Evolutionary conservation across 2,888 invertebrate species (phyloP), one percentile per base, ranked within the genome.

Genomic region (Octonoba sinensis): DNA sequence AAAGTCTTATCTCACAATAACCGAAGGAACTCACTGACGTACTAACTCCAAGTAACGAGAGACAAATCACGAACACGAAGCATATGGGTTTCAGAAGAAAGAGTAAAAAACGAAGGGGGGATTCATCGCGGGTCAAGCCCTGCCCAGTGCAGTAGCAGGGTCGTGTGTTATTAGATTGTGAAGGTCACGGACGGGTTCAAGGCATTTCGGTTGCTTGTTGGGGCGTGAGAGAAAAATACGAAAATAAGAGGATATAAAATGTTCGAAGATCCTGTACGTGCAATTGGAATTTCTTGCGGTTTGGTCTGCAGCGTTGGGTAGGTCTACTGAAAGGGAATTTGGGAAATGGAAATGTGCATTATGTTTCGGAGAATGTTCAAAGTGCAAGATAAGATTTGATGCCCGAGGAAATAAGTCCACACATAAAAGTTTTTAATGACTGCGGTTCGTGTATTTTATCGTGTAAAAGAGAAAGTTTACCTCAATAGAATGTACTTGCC

Each of bases 81-180:
- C 36, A 36, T 36, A 36, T 36, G 36, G 36, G 36, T 36, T 36
- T 36, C 36, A 36, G 36, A 36, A 36, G 36, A 36, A 36, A 36
- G 36, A 36, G 36, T 36, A 36, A 36, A 36, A 36, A 6, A 36
- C 36, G 36, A 8, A 36, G 36, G 36, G 36, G 36, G 36, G 36
- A 36, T 36, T 1, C 6, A 36, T 20, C 59, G 6, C 20, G 13
- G 24, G 13, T 20, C 59, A 59, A 24, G 59, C 24, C 18, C 59
- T 36, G 59, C 16, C 16, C 59, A 27, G 24, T 36, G 54, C 74
- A 22, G 74, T 74, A 74, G 74, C 74, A 12, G 64, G 57, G 47
- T 66, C 74, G 74, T 74, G 74, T 66, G 65, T 66, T 74, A 74
- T 74, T 74, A 74, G 74, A 66, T 65, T 66, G 74, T 59, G 24